phyloP scores from a whole-genome alignment of 2,113 vertebrate genomes.

The Gobio gobio region DNA sequence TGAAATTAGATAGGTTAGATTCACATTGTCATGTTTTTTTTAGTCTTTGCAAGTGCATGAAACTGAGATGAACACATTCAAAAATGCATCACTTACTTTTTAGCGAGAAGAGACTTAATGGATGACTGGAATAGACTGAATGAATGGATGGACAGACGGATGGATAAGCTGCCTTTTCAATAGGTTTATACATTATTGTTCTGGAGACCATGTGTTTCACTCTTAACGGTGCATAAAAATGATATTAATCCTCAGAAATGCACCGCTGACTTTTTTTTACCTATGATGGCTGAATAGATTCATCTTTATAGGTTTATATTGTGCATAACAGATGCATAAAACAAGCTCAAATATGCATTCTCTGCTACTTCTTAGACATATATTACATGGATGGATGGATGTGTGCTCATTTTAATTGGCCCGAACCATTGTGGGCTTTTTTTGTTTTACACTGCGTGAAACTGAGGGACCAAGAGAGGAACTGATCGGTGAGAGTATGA shows the following conservation, averaged over 20 bases:
- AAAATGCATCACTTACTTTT: background rate
- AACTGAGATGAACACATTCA: background rate
- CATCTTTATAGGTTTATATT: background rate
- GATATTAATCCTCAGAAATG: background rate
- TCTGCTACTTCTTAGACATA: background rate
- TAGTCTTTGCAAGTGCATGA: background rate
- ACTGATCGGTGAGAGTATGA: slow-evolving; percentile 22
- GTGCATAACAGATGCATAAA: background rate
- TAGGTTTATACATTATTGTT: background rate
- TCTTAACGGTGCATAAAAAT: background rate
- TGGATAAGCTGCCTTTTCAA: background rate
- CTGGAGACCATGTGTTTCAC: background rate
- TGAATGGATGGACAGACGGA: background rate
- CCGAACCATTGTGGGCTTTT: background rate
- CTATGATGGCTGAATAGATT: background rate
- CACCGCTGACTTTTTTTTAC: background rate
- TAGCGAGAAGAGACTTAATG: background rate
- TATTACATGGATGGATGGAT: background rate
- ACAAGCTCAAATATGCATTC: background rate
- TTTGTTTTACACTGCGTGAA: slow-evolving; percentile 4
- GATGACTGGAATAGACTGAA: background rate
- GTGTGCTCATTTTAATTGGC: background rate
- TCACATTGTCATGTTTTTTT: background rate
- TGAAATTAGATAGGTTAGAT: background rate
- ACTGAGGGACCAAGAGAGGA: background rate